Conservation (phyloP, 2,113 vertebrate genomes). For the Chunga burmeisteri region DNA sequence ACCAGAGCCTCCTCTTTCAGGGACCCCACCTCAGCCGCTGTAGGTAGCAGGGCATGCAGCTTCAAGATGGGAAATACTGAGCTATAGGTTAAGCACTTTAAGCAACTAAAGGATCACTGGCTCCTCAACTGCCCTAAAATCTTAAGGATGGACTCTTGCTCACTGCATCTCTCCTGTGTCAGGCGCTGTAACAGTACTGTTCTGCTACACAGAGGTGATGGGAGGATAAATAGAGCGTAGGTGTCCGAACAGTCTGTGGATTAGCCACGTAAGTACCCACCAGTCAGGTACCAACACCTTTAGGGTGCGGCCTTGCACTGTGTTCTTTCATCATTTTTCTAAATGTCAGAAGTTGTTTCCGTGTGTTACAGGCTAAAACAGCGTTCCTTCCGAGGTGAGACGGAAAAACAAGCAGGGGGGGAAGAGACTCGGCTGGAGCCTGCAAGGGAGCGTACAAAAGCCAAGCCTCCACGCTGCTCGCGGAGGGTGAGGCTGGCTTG, state of each 20-base stretch:
- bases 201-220: not conserved
- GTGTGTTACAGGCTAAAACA: not conserved
- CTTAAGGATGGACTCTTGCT: not conserved
- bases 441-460: not conserved
- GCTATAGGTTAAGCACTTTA: not conserved
- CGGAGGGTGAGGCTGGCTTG: not conserved
- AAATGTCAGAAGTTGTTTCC: not conserved
- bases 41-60: accelerated
- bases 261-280: not conserved
- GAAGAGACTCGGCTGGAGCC: not conserved
- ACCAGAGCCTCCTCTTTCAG: not conserved
- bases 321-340: not conserved
- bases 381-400: accelerated
- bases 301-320: not conserved
- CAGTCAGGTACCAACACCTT: not conserved
- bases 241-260: not conserved
- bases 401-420: not conserved
- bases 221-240: accelerated
- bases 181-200: not conserved
- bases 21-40: not conserved
- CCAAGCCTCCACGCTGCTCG: not conserved
- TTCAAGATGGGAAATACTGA: not conserved
- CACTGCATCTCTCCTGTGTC: too few species aligned
- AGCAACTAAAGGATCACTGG: not conserved
- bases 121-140: not conserved